Evolutionary conservation across 2,888 invertebrate species (phyloP), one percentile per base, ranked within the genome.

Genomic region (Eristalis arbustorum): DNA sequence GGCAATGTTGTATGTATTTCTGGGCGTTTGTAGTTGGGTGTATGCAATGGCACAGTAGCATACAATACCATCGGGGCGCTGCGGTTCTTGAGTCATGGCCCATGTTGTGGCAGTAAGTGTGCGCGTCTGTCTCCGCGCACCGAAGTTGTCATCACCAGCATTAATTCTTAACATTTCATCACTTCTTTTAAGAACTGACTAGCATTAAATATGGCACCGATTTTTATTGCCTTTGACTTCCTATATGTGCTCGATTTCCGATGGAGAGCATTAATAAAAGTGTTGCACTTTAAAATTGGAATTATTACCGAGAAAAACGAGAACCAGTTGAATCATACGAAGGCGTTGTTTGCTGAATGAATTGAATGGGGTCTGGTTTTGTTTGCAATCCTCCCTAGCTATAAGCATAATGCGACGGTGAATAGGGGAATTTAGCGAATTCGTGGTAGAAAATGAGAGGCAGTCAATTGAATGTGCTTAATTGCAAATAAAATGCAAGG

Each of bases 221-320:
- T 87, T 87, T 87, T 87, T 87, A 87, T 87, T 87, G 87, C 83
- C 87, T 87, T 82, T 83, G 87, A 87, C 87, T 87, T 87, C 87
- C 87, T 87, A 87, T 87, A 78, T 72, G 71, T 79, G 83, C 74
- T 75, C 87, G 74, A 87, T 83, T 87, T 87, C 87, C 87, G 87
- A 87, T 87, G 87, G 83, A 71, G 67, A 42, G 72, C 71, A 74
- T 81, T 77, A 80, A 77, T 76, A 82, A 85, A 80, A 77, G 62
- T 78, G 82, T 49, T 82, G 85, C 85, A 87, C 74, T 87, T 71
- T 75, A 34, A 68, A 74, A 75, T 69, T 31, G 40, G 62, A 75
- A 67, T 40, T 62, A 64, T 63, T 76, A 10, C 22, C n/a, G 57
- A 25, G 61, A 31, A 31, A 31, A 31, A 37, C n/a, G 49, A 62